phyloP scores from a whole-genome alignment of 1,140 invertebrate genomes.

The Samia ricini region DNA sequence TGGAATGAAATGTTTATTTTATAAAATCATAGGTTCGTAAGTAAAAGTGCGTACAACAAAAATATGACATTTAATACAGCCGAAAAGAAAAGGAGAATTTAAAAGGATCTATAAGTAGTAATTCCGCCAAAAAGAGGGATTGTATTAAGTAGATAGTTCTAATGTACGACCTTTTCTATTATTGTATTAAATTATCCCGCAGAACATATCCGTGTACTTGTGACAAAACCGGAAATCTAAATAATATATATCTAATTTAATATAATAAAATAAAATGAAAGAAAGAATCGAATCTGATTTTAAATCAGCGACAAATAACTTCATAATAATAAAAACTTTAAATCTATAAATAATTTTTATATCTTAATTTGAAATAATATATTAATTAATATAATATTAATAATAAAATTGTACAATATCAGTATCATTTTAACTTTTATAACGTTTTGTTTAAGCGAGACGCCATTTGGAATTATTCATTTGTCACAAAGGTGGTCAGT shows the following conservation, averaged over 20 bases:
- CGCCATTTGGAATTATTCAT: too few relatives aligned
- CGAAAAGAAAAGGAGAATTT: too few relatives aligned
- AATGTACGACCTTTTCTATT: too few relatives aligned
- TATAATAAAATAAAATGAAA: constrained; percentile 34
- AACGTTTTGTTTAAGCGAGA: neutral
- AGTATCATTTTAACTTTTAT: constrained; percentile 26
- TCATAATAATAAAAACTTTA: constrained; percentile 42
- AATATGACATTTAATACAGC: too few relatives aligned
- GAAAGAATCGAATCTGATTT: constrained; percentile 46
- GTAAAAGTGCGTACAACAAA: too few relatives aligned
- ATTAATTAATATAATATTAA: constrained; percentile 28
- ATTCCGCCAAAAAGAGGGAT: too few relatives aligned
- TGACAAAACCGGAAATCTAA: neutral
- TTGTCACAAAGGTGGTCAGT: too few relatives aligned
- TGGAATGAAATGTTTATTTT: too few relatives aligned
- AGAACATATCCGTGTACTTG: neutral
- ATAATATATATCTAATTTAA: constrained; percentile 24
- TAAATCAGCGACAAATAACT: constrained; percentile 45
- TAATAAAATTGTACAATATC: constrained; percentile 44
- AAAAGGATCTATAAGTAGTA: too few relatives aligned
- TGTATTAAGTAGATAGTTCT: too few relatives aligned
- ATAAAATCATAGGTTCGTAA: too few relatives aligned
- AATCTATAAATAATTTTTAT: constrained; percentile 22
- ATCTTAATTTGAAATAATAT: constrained; percentile 57
- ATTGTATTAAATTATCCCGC: neutral